Base-by-base conservation (phyloP, 2,113 vertebrate species). In the Australoheros scitulus region DNA sequence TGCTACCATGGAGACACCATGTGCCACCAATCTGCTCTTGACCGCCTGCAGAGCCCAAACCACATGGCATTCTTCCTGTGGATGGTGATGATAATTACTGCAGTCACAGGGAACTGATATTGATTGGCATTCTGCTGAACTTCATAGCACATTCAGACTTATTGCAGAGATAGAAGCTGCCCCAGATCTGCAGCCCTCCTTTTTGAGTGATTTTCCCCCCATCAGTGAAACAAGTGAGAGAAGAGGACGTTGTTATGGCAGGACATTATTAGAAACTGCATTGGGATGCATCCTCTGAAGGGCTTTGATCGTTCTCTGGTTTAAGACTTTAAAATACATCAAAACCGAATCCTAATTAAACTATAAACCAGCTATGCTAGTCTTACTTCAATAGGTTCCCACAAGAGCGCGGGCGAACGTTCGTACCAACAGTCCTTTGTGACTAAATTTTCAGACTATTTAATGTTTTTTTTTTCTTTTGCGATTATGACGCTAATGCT, bases 1-100 rank as follows among this genome's bases (percentile, higher is more conserved):
- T 4, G 80, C 68, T 58, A 13, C 85, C 84, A 83, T 90, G 86
- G 85, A 82, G 84, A 90, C 72, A 4, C 60, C 83, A 41, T n/a
- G n/a, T 59, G 60, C 47, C 76, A 52, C 29, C 83, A 75, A 57
- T 80, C 57, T 83, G 68, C 72, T 52, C 34, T 68, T 78, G 83
- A 75, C 80, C 81, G 74, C 86, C 80, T 75, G 20, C 58, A 3
- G 15, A 56, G 29, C 76, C 52, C 22, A 18, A 72, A 61, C 80
- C 64, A 70, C 72, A 55, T 26, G 60, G n/a, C 59, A 61, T 75
- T 59, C 58, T 70, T 86, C 70, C 34, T 76, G 70, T 7, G 34
- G 60, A 83, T 34, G 29, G 79, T 47, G 63, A 86, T 55, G 75
- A 52, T 85, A 77, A 82, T 83, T 82, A 26, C 52, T 47, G 84